These are phyloP conservation scores for Athalia circularis DNA, from an alignment of 2,888 invertebrate genomes.

Conservation along the genomic window DNA sequence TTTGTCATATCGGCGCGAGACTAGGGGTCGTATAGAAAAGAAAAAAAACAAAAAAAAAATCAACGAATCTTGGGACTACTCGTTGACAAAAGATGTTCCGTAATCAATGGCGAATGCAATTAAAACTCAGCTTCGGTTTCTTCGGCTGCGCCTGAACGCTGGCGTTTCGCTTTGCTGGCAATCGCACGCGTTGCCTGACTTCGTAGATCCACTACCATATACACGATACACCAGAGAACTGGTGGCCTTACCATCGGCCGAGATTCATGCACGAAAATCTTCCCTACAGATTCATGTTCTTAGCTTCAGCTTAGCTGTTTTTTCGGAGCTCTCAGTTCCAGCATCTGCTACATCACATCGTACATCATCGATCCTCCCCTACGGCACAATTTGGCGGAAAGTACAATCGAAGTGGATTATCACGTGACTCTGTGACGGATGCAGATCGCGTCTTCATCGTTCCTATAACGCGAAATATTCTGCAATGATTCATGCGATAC, in stretches of 20 bases:
- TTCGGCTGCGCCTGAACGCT: slow-evolving; percentile 39
- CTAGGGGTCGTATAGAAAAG: too few species aligned
- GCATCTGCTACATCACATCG: too few species aligned
- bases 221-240: neutral
- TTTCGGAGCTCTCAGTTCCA: neutral
- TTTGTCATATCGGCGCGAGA: too few species aligned
- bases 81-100: too few species aligned
- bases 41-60: too few species aligned
- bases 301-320: neutral
- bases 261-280: neutral
- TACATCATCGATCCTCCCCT: too few species aligned
- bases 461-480: neutral
- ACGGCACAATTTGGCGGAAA: too few species aligned
- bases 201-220: neutral
- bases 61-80: too few species aligned
- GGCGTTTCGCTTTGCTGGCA: slow-evolving; percentile 38
- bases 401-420: too few species aligned
- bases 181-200: slow-evolving; percentile 40
- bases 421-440: neutral
- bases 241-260: neutral
- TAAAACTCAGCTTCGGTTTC: neutral
- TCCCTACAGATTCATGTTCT: neutral
- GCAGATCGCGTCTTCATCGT: neutral
- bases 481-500: neutral
- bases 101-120: too few species aligned